Conservation (phyloP, 2,888 invertebrate genomes). For the Watsonalla cultraria region DNA sequence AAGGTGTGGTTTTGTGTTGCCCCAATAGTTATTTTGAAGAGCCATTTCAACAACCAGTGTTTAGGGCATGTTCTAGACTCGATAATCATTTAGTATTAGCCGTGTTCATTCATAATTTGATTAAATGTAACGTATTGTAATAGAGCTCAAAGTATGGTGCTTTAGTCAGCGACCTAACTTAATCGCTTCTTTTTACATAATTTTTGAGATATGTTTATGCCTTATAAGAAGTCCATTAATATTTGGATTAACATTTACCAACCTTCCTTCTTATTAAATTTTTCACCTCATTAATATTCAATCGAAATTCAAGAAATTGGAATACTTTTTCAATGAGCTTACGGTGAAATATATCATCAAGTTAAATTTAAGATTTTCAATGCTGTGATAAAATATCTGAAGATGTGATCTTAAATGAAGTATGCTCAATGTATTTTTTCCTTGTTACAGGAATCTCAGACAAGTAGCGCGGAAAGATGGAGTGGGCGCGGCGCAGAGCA, state of each 20-base stretch:
- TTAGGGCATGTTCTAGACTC: conserved; percentile 61
- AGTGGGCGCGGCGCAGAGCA: conserved; percentile 94
- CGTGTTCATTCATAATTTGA: conserved; percentile 49
- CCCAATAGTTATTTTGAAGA: conserved; percentile 69
- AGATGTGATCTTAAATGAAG: no score
- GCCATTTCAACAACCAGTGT: conserved; percentile 65
- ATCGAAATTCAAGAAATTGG: no score
- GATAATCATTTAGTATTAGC: conserved; percentile 60
- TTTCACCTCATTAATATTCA: no score
- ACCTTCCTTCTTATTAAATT: no score
- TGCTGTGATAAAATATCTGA: no score
- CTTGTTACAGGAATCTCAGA: conserved; percentile 88
- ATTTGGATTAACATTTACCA: no score
- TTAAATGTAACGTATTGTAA: conserved; percentile 30
- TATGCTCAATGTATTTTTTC: conserved; percentile 14
- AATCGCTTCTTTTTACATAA: not conserved
- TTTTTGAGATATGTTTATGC: not conserved
- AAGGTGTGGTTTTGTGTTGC: conserved; percentile 73
- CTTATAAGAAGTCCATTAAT: no score
- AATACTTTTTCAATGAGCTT: no score
- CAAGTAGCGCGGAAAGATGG: conserved; percentile 92
- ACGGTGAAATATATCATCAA: no score
- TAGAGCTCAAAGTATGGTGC: conserved; percentile 28
- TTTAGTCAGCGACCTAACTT: not conserved
- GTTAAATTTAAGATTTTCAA: no score